Percentiles rank a stretch among this genome's conserved stretches.
phyloP scores from a whole-genome alignment of 2,888 invertebrate species.

The Latrodectus hesperus region DNA sequence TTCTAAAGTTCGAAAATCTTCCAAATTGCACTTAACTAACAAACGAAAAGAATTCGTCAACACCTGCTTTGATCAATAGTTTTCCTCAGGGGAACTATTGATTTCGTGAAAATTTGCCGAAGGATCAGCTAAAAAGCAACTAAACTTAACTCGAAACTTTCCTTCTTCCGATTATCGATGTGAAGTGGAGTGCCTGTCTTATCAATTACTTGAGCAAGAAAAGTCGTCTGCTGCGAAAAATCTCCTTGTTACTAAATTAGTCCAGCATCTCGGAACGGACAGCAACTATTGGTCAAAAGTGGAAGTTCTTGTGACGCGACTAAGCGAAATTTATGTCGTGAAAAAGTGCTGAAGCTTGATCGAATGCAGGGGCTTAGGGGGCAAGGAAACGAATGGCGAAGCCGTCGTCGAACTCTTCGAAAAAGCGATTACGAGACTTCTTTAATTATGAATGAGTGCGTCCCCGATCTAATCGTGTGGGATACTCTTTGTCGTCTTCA shows the following conservation, averaged over 20 bases:
- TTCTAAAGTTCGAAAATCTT: no score
- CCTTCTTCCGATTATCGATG: conserved; percentile 22
- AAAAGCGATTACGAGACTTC: conserved; percentile 38
- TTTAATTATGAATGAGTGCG: conserved; percentile 54
- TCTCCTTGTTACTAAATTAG: conserved; percentile 52
- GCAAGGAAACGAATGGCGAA: conserved; percentile 22
- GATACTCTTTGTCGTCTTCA: background rate
- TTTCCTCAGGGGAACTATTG: background rate
- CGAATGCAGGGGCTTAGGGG: conserved; percentile 32
- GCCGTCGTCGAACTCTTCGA: background rate
- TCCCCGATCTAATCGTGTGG: conserved; percentile 21
- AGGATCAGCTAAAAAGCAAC: conserved; percentile 21
- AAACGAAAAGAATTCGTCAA: background rate
- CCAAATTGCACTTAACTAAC: no score
- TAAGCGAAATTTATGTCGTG: conserved; percentile 52
- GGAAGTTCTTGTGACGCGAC: background rate
- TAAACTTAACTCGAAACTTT: conserved; percentile 19
- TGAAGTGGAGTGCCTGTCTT: background rate
- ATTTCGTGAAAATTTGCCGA: background rate
- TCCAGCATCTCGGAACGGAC: conserved; percentile 11
- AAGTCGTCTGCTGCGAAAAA: conserved; percentile 5
- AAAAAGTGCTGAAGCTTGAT: conserved; percentile 35
- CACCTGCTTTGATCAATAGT: conserved; percentile 7
- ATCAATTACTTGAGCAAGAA: conserved; percentile 39
- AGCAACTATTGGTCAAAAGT: conserved; percentile 56